phyloP scores from a whole-genome alignment of 2,797 vertebrate species.

The Xiphorhynchus erythropygius region DNA sequence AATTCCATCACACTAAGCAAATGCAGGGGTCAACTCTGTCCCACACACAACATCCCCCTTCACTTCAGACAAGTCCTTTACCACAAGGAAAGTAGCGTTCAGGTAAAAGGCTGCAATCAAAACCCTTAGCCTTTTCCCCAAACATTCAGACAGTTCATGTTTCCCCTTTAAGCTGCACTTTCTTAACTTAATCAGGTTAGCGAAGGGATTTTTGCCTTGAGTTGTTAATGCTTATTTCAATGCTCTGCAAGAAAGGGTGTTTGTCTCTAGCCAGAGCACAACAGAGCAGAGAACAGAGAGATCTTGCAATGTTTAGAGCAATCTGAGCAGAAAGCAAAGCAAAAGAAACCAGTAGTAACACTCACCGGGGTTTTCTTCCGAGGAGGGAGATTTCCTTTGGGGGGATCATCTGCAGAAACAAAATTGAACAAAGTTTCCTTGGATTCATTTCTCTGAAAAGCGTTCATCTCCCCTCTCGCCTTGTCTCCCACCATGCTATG shows the following conservation, averaged over 20 bases:
- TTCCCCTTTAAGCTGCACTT: conserved; percentile 5
- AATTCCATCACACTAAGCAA: not conserved
- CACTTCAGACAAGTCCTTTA: not conserved
- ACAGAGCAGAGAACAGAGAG: conserved; percentile 53
- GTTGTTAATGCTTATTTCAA: conserved; percentile 51
- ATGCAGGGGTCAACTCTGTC: not conserved
- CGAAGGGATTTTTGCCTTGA: conserved; percentile 45
- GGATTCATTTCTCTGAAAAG: conserved; percentile 76
- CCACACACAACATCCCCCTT: not conserved
- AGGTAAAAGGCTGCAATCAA: conserved; percentile 7
- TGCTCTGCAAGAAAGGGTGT: conserved; percentile 49
- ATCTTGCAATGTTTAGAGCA: conserved; percentile 34
- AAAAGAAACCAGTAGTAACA: conserved; percentile 44
- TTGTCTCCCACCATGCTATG: conserved; percentile 77
- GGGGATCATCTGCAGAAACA: conserved; percentile 70
- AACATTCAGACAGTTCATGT: not conserved
- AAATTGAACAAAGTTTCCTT: conserved; percentile 77
- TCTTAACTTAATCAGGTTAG: conserved; percentile 62
- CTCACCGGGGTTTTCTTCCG: conserved; percentile 76
- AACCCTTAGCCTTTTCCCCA: not conserved
- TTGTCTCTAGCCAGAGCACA: conserved; percentile 53
- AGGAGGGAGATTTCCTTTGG: conserved; percentile 52
- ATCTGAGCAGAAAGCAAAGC: conserved; percentile 51
- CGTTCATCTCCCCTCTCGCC: conserved; percentile 75
- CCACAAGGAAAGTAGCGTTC: not conserved